phyloP scores from a whole-genome alignment of 2,888 invertebrate genomes.

The Matsumyia berberina region DNA sequence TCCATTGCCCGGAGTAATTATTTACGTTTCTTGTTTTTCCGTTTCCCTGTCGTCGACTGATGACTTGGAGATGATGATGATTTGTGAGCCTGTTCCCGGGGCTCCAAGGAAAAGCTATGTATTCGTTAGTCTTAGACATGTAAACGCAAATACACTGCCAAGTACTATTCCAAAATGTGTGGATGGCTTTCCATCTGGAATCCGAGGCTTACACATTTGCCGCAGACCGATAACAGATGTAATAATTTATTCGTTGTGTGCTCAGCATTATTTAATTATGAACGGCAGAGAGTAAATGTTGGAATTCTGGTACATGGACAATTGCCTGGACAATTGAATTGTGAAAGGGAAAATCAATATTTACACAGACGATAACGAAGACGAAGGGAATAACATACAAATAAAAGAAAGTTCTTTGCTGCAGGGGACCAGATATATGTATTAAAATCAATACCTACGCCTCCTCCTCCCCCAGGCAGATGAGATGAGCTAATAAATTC shows the following conservation, averaged over 20 bases:
- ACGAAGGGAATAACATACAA: background rate
- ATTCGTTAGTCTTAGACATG: slow-evolving; percentile 48
- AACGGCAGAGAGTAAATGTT: slow-evolving; percentile 24
- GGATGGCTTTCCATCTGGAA: background rate
- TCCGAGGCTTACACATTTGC: background rate
- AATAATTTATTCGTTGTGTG: slow-evolving; percentile 60
- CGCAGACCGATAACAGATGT: slow-evolving; percentile 27
- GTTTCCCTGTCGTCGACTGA: slow-evolving; percentile 9
- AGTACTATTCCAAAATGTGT: slow-evolving; percentile 33
- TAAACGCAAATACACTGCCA: slow-evolving; percentile 42
- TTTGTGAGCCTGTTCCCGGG: slow-evolving; percentile 42
- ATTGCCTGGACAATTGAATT: slow-evolving; percentile 26
- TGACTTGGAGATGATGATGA: slow-evolving; percentile 49
- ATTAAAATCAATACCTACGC: slow-evolving; percentile 32
- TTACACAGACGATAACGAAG: slow-evolving; percentile 14
- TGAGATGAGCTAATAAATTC: slow-evolving; percentile 20
- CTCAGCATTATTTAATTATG: slow-evolving; percentile 58
- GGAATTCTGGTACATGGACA: slow-evolving; percentile 9
- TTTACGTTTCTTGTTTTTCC: slow-evolving; percentile 43
- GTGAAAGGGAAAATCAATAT: slow-evolving; percentile 36
- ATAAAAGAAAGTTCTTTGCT: slow-evolving; percentile 13
- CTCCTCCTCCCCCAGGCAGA: background rate
- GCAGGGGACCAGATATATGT: slow-evolving; percentile 11
- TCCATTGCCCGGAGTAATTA: slow-evolving; percentile 55
- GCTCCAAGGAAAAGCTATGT: slow-evolving; percentile 5